Percentiles rank a stretch among this genome's conserved stretches.
Conservation (phyloP, 2,888 invertebrate genomes). For the Hirtodrosophila trivittata region DNA sequence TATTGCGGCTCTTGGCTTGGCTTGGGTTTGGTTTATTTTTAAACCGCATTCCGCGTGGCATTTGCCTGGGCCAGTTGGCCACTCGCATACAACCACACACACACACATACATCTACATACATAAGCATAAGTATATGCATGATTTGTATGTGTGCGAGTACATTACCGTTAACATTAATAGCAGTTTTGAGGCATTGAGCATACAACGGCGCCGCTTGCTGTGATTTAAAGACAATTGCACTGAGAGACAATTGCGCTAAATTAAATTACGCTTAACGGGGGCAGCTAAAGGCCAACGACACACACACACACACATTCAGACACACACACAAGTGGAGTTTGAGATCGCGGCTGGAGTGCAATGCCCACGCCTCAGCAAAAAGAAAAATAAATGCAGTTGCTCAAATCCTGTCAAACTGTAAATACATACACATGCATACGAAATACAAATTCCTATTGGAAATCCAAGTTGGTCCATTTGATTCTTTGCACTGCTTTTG, state of each 20-base stretch:
- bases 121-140: conserved; percentile 9
- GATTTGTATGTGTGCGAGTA: conserved; percentile 2
- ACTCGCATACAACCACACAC: conserved; percentile 16
- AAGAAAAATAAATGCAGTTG: conserved; percentile 26
- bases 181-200: conserved; percentile 39
- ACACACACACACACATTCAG: conserved; percentile 26
- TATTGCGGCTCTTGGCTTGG: conserved; percentile 27
- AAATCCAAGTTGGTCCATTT: conserved; percentile 75
- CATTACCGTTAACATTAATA: conserved; percentile 48
- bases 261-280: conserved; percentile 72
- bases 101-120: not conserved
- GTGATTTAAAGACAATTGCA: conserved; percentile 63
- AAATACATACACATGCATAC: conserved; percentile 4
- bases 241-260: conserved; percentile 54
- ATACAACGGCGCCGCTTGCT: conserved; percentile 28
- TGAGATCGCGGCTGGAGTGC: conserved; percentile 6
- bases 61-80: conserved; percentile 49
- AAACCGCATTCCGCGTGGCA: conserved; percentile 74
- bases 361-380: conserved; percentile 40
- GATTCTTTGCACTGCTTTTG: conserved; percentile 58
- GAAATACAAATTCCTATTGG: conserved; percentile 65
- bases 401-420: conserved; percentile 39
- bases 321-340: conserved; percentile 14
- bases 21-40: conserved; percentile 73
- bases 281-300: conserved; percentile 58